Conservation (phyloP, 2,113 vertebrate genomes). For the Micronycteris hirsuta region DNA sequence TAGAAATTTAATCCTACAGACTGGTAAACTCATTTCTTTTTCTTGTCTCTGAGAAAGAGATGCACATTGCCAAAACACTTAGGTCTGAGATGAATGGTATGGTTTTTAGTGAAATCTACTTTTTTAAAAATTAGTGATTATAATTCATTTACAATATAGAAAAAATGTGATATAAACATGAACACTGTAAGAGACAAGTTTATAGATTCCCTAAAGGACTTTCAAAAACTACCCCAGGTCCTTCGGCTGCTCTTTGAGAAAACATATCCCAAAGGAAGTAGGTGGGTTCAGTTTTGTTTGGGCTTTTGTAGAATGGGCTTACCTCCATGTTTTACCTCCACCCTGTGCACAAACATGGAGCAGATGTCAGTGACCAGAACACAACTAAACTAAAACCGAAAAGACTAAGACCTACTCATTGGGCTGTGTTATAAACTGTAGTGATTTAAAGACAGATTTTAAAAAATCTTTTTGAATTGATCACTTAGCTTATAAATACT, state of each 20-base stretch:
- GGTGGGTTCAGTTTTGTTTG: background rate
- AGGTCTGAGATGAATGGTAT: background rate
- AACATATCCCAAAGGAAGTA: background rate
- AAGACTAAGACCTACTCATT: background rate
- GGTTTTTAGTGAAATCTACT: background rate
- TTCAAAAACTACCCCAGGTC: background rate
- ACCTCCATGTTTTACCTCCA: background rate
- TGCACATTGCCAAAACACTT: background rate
- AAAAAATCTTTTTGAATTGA: background rate
- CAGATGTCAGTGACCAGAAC: background rate
- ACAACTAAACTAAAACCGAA: background rate
- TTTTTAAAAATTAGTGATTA: constrained; percentile 35
- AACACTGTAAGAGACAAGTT: background rate
- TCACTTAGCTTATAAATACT: background rate
- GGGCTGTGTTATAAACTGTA: background rate
- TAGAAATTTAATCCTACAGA: background rate
- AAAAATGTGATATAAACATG: background rate
- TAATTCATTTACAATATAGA: background rate
- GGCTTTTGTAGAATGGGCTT: background rate
- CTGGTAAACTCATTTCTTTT: background rate
- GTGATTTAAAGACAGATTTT: background rate
- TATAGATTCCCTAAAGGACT: background rate
- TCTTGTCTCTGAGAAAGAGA: constrained; percentile 8
- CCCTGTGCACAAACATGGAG: background rate
- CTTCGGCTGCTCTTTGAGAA: background rate